Percentiles rank a stretch among this genome's conserved stretches.
Evolutionary conservation across 2,888 invertebrate species (phyloP).

Genomic region (Macaria notata): DNA sequence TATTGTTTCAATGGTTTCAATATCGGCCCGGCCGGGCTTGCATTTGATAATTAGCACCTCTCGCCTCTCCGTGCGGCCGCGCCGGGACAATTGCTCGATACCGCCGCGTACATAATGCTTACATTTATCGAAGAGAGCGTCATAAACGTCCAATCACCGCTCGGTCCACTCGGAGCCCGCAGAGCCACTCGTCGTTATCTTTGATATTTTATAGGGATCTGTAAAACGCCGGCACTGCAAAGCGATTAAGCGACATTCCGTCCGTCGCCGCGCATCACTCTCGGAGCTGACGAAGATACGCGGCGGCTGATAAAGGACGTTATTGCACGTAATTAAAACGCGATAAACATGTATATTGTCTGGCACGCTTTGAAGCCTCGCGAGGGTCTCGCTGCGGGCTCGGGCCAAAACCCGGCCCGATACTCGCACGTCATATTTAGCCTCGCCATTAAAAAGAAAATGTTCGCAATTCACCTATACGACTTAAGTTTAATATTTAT

Average conservation of each 20-base stretch:
- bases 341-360: conserved; percentile 62
- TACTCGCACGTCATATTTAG: conserved; percentile 75
- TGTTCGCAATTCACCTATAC: conserved; percentile 81
- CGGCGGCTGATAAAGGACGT: conserved; percentile 61
- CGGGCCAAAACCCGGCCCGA: conserved; percentile 61
- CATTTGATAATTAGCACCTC: conserved; percentile 81
- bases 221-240: conserved; percentile 78
- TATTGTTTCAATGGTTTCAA: conserved; percentile 81
- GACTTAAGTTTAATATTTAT: conserved; percentile 81
- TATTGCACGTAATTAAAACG: conserved; percentile 74
- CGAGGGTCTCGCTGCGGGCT: conserved; percentile 38
- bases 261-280: conserved; percentile 44
- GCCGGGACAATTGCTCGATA: conserved; percentile 57
- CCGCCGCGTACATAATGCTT: conserved; percentile 58
- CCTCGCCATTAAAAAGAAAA: conserved; percentile 80
- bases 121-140: conserved; percentile 69
- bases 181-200: conserved; percentile 77
- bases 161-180: conserved; percentile 62
- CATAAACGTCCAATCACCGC: conserved; percentile 77
- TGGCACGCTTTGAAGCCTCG: conserved; percentile 61
- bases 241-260: conserved; percentile 76
- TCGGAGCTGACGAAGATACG: conserved; percentile 45
- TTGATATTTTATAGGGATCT: conserved; percentile 80
- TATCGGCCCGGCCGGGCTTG: conserved; percentile 75
- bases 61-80: conserved; percentile 47